Conservation (phyloP, 2,797 vertebrate species). For the Synanceia verrucosa region DNA sequence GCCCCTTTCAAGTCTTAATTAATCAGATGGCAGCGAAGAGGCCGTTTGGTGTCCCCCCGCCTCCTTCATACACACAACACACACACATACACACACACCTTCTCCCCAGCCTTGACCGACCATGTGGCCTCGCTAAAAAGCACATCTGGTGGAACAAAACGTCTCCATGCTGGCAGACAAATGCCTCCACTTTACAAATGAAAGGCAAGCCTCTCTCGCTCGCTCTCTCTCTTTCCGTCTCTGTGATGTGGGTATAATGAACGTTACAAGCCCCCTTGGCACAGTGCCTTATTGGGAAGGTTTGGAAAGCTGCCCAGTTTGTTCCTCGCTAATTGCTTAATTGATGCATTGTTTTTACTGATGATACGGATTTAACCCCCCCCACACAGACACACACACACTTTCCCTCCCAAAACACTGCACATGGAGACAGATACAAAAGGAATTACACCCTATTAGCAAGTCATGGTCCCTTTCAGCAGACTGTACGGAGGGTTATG, state of each 20-base stretch:
- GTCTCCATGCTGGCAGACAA: conserved; percentile 82
- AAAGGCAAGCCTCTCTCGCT: conserved; percentile 75
- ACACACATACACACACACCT: conserved; percentile 39
- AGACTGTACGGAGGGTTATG: conserved; percentile 80
- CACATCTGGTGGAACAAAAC: conserved; percentile 85
- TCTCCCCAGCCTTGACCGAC: conserved; percentile 81
- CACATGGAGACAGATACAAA: conserved; percentile 82
- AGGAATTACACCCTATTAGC: conserved; percentile 86
- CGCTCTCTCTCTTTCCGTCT: conserved; percentile 59
- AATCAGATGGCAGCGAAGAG: conserved; percentile 85
- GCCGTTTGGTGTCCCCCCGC: conserved; percentile 57
- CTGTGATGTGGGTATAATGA: conserved; percentile 87
- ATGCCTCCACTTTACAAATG: conserved; percentile 83
- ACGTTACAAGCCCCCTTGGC: conserved; percentile 86
- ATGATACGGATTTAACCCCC: conserved; percentile 80
- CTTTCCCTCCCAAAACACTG: conserved; percentile 51
- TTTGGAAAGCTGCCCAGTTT: conserved; percentile 89
- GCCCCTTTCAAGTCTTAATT: conserved; percentile 87
- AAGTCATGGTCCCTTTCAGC: conserved; percentile 79
- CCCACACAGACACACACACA: no score
- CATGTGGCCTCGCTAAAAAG: conserved; percentile 83
- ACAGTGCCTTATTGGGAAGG: conserved; percentile 84
- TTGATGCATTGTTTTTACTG: conserved; percentile 89
- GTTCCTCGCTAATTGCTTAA: conserved; percentile 88
- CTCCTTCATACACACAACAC: conserved; percentile 1